Evolutionary conservation across 2,888 invertebrate species (phyloP).

Genomic region (Xestobium rufovillosum): DNA sequence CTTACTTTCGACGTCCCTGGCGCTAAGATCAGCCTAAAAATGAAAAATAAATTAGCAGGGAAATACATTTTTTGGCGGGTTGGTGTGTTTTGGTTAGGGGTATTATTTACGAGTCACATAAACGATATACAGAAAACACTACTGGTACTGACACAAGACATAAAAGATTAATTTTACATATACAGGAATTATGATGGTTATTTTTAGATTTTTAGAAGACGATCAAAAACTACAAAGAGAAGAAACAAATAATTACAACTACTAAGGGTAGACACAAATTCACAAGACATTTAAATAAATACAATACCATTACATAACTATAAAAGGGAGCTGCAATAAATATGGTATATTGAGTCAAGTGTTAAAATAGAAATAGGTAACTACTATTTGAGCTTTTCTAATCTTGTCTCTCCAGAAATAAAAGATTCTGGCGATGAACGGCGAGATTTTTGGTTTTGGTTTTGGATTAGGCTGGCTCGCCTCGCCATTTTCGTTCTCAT

Average conservation of each 20-base stretch:
- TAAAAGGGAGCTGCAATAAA: constrained; percentile 1
- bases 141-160: background rate
- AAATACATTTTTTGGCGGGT: constrained; percentile 1
- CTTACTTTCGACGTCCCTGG: constrained; percentile 87
- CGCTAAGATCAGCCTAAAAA: constrained; percentile 76
- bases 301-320: no score
- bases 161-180: background rate
- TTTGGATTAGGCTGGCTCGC: constrained; percentile 36
- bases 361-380: constrained; percentile 23
- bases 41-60: constrained; percentile 17
- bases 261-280: no score
- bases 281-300: no score
- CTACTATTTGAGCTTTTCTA: constrained; percentile 40
- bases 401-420: constrained; percentile 40
- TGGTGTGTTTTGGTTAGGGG: background rate
- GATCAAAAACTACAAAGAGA: no score
- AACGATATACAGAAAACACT: background rate
- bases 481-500: constrained; percentile 19
- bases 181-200: background rate
- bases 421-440: constrained; percentile 36
- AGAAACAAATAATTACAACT: no score
- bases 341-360: background rate
- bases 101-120: background rate
- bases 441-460: no score
- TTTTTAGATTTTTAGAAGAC: no score